These are phyloP conservation scores for Leucozona laternaria DNA, from an alignment of 2,888 invertebrate species.

Conservation along the genomic window DNA sequence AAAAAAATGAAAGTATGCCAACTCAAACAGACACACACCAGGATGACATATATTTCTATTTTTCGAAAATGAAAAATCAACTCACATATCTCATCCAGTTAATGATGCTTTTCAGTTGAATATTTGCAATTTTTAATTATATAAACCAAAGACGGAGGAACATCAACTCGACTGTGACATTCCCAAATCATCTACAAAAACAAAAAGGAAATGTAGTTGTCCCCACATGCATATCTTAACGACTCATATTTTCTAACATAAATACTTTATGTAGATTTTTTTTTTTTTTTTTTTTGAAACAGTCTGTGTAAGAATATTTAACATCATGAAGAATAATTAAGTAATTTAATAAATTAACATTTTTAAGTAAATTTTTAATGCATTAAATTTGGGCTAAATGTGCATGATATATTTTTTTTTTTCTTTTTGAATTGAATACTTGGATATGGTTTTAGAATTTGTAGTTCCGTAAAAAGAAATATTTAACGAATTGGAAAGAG, in stretches of 20 bases:
- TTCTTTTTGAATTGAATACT: not conserved
- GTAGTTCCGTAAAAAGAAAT: not conserved
- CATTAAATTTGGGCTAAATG: slow-evolving; percentile 8
- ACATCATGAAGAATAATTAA: slow-evolving; percentile 35
- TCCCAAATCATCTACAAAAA: slow-evolving; percentile 48
- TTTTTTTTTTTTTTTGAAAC: not conserved
- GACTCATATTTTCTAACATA: slow-evolving; percentile 24
- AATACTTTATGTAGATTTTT: not conserved
- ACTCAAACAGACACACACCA: not conserved
- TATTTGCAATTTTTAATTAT: slow-evolving; percentile 54
- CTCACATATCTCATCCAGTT: slow-evolving; percentile 57
- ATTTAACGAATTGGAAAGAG: not conserved
- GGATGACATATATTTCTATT: slow-evolving; percentile 24
- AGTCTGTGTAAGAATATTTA: slow-evolving; percentile 44
- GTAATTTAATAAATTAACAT: slow-evolving; percentile 48
- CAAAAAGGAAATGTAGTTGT: slow-evolving; percentile 19
- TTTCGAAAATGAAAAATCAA: slow-evolving; percentile 24
- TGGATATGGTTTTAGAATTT: slow-evolving; percentile 9
- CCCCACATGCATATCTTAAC: slow-evolving; percentile 9
- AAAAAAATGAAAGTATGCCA: slow-evolving; percentile 47
- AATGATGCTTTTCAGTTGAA: slow-evolving; percentile 62
- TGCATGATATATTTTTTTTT: too few relatives aligned
- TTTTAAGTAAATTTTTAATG: slow-evolving; percentile 40
- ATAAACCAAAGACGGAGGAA: slow-evolving; percentile 45
- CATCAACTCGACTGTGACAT: slow-evolving; percentile 55